A percentile compares a stretch with the other conserved stretches of the same genome.
Evolutionary conservation across 2,888 invertebrate species (phyloP).

Genomic region (Flexamia atlantica): DNA sequence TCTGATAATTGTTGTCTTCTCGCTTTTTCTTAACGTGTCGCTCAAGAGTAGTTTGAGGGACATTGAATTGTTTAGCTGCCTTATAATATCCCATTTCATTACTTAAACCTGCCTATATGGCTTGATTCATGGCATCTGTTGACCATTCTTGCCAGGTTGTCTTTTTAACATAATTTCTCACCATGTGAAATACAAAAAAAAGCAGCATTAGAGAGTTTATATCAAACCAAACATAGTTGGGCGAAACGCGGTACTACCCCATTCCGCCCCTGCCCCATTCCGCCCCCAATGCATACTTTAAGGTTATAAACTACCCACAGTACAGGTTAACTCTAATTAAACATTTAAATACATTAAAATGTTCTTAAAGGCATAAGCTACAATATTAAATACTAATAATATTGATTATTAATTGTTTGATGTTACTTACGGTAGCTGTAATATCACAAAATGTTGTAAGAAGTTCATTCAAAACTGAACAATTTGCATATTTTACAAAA

Average conservation of each 20-base stretch:
- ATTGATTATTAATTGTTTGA: no score
- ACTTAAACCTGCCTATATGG: slow-evolving; percentile 45
- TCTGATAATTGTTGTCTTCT: slow-evolving; percentile 46
- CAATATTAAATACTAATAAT: no score
- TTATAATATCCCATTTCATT: slow-evolving; percentile 67
- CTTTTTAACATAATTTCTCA: slow-evolving; percentile 49
- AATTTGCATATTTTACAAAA: no score
- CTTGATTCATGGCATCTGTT: slow-evolving; percentile 34
- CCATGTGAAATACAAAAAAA: slow-evolving; percentile 45
- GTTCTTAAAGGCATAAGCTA: no score
- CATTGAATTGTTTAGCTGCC: slow-evolving; percentile 66
- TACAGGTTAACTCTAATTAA: no score
- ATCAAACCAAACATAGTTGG: slow-evolving; percentile 33
- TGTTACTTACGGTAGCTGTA: no score
- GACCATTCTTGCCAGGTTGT: slow-evolving; percentile 46
- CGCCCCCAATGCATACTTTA: no score
- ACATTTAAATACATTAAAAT: no score
- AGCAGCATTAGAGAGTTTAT: slow-evolving; percentile 28
- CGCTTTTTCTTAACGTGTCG: slow-evolving; percentile 52
- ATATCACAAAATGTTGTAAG: no score
- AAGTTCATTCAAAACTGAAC: no score
- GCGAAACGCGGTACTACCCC: slow-evolving; percentile 32
- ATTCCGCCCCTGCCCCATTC: no score
- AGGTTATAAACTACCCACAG: no score
- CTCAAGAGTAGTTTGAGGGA: slow-evolving; percentile 64